A percentile compares a stretch with the other conserved stretches of the same genome.
These are phyloP conservation scores for Spea hammondii DNA, from an alignment of 2,797 vertebrate species.

Conservation along the genomic window DNA sequence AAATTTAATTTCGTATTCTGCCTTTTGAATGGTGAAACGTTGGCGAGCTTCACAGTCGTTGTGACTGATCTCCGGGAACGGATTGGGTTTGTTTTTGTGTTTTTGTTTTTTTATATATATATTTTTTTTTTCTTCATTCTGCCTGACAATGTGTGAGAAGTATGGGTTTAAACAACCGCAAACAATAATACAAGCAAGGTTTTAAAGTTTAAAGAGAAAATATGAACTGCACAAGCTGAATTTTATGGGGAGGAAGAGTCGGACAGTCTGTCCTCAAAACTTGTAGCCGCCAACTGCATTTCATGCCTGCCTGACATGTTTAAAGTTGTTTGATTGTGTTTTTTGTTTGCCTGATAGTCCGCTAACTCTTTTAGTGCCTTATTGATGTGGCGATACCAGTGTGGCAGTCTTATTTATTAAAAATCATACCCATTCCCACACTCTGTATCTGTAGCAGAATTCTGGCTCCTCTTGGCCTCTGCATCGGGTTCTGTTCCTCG, in stretches of 20 bases:
- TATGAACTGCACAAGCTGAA: neutral
- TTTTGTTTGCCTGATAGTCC: conserved; percentile 4
- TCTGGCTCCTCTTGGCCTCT: neutral
- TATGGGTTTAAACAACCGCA: too few species aligned
- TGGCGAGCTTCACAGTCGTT: too few species aligned
- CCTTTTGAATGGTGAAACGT: too few species aligned
- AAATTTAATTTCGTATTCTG: too few species aligned
- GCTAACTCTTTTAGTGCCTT: conserved; percentile 43
- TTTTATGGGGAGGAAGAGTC: neutral
- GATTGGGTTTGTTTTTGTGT: too few species aligned
- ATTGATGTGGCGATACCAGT: conserved; percentile 41
- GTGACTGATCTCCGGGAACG: neutral
- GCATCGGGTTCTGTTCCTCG: neutral
- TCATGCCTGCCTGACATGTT: conserved; percentile 2
- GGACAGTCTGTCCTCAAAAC: neutral
- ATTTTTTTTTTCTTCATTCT: neutral
- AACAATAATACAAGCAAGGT: neutral
- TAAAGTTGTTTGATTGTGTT: neutral
- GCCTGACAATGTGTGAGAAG: neutral
- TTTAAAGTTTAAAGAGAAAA: neutral
- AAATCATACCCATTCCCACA: neutral
- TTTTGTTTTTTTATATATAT: too few species aligned
- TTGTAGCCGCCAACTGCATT: neutral
- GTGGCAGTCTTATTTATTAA: conserved; percentile 41
- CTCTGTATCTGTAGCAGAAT: neutral